Percentiles rank a stretch among this genome's conserved stretches.
Conservation (phyloP, 37 sponge, comb jelly and placozoan species). For the Bolinopsis microptera region DNA sequence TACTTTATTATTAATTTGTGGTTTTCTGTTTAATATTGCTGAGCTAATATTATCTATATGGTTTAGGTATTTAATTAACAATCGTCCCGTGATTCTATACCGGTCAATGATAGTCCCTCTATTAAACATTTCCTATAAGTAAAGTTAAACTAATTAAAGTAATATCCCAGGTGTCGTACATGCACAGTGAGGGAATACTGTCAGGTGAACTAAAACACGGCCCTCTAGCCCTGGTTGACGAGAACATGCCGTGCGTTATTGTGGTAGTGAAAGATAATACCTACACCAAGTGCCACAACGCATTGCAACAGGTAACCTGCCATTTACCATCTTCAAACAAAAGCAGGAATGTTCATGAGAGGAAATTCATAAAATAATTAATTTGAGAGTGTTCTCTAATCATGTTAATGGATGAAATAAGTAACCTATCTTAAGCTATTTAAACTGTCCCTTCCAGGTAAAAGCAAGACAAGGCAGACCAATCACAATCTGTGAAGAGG, state of each 20-base stretch:
- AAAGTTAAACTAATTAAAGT: slow-evolving; percentile 72
- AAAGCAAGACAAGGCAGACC: slow-evolving; percentile 44
- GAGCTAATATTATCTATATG: not conserved
- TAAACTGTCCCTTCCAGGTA: too few relatives aligned
- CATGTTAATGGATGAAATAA: too few relatives aligned
- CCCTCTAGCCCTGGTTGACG: slow-evolving; percentile 96
- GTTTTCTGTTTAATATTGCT: not conserved
- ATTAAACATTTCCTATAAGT: slow-evolving; percentile 74
- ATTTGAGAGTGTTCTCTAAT: too few relatives aligned
- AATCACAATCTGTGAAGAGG: slow-evolving; percentile 60
- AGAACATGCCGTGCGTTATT: slow-evolving; percentile 96
- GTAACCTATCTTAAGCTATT: too few relatives aligned
- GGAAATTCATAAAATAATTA: too few relatives aligned
- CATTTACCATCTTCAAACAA: not conserved
- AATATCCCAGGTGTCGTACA: slow-evolving; percentile 59
- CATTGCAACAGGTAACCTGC: slow-evolving; percentile 87
- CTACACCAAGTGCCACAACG: slow-evolving; percentile 92
- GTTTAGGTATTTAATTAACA: not conserved
- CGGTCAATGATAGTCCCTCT: too few relatives aligned
- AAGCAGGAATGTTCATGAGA: too few relatives aligned
- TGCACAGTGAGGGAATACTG: slow-evolving; percentile 73
- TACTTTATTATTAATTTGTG: not conserved
- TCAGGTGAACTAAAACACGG: slow-evolving; percentile 99
- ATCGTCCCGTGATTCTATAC: too few relatives aligned
- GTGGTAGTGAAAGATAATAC: slow-evolving; percentile 85